These are phyloP conservation scores for Staurois parvus DNA, from an alignment of 2,797 vertebrate species.

Conservation along the genomic window DNA sequence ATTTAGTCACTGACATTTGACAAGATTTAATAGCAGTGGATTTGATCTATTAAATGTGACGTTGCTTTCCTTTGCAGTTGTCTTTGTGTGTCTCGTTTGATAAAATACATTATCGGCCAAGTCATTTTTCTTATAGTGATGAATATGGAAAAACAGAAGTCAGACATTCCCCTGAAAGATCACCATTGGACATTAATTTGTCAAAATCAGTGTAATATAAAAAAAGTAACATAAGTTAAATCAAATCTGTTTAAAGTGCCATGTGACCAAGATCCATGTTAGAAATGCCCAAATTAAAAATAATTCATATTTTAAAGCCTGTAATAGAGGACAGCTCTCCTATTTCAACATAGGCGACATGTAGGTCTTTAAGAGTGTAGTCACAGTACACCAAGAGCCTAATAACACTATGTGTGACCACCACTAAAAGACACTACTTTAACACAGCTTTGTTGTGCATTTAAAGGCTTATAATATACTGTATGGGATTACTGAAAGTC, in stretches of 20 bases:
- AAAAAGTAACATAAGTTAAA: not conserved
- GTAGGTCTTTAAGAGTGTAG: too few species aligned
- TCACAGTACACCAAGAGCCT: too few species aligned
- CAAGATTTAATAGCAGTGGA: constrained; percentile 72
- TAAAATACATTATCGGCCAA: constrained; percentile 74
- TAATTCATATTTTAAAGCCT: too few species aligned
- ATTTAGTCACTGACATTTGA: constrained; percentile 72
- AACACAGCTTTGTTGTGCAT: too few species aligned
- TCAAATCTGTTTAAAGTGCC: not conserved
- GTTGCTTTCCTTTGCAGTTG: constrained; percentile 78
- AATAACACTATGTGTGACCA: too few species aligned
- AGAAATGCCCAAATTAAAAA: not conserved
- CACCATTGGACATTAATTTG: not conserved
- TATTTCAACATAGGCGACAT: not conserved
- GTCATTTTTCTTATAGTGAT: not conserved
- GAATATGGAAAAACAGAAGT: constrained; percentile 25
- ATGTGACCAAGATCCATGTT: not conserved
- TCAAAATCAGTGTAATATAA: not conserved
- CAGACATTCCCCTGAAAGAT: not conserved
- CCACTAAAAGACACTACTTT: too few species aligned
- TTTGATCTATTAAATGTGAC: constrained; percentile 80
- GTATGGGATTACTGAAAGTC: too few species aligned
- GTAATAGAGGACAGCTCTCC: not conserved
- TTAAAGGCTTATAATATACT: too few species aligned
- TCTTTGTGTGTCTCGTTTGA: constrained; percentile 76